A percentile compares a stretch with the other conserved stretches of the same genome.
Conservation (phyloP, 2,797 vertebrate genomes). For the Tapirus indicus region DNA sequence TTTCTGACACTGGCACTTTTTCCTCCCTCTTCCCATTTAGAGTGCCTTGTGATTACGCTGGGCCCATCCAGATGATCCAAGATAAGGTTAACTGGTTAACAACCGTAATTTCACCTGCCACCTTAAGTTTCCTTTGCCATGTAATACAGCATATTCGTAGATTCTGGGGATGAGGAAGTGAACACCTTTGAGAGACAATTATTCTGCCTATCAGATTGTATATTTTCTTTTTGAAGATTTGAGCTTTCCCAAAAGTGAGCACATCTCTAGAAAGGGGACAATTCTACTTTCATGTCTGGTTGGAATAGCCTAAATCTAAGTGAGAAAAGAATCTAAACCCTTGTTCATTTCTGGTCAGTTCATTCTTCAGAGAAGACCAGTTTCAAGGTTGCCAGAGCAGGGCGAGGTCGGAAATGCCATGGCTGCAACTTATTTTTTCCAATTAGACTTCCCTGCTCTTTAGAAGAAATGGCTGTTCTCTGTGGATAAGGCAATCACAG, state of each 20-base stretch:
- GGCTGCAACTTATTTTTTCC: neutral
- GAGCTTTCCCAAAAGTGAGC: neutral
- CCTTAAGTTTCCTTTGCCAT: neutral
- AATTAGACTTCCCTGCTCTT: neutral
- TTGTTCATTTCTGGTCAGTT: neutral
- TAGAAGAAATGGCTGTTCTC: neutral
- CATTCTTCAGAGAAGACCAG: neutral
- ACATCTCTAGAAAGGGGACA: neutral
- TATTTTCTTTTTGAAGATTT: neutral
- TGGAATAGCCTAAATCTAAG: neutral
- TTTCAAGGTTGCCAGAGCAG: rapidly evolving
- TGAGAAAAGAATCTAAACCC: neutral
- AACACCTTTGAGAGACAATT: neutral
- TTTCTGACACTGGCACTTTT: neutral
- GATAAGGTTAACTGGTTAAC: neutral
- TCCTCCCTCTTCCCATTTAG: neutral
- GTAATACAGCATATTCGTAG: neutral
- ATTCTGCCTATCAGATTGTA: neutral
- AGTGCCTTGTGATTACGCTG: neutral
- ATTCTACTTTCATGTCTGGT: neutral
- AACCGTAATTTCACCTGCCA: neutral
- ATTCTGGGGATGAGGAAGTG: neutral
- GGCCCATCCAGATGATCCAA: neutral
- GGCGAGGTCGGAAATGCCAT: neutral
- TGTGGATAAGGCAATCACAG: neutral